A percentile compares a stretch with the other conserved stretches of the same genome.
Conservation (phyloP, 2,888 invertebrate genomes). For the Camptogramma bilineatum region DNA sequence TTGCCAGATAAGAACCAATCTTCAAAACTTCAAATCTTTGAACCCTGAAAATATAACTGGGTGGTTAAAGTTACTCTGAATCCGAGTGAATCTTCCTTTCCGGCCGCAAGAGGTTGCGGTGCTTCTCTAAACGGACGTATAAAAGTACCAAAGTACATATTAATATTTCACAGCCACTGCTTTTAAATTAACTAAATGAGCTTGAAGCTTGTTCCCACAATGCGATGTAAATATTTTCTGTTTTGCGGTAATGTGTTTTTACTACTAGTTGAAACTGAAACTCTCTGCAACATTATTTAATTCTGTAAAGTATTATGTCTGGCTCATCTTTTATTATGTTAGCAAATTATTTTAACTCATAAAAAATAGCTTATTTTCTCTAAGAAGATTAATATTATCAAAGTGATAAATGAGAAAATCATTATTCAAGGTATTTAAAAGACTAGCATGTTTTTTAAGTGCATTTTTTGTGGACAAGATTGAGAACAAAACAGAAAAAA, state of each 20-base stretch:
- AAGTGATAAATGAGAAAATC: neutral
- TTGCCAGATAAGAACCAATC: neutral
- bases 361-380: neutral
- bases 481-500: no score
- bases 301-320: constrained; percentile 13
- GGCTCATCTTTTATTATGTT: constrained; percentile 7
- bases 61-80: constrained; percentile 61
- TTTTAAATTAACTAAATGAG: constrained; percentile 42
- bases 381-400: neutral
- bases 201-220: constrained; percentile 37
- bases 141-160: constrained; percentile 47
- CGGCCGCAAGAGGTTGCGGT: constrained; percentile 63
- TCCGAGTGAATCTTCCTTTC: constrained; percentile 73
- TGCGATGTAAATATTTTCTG: constrained; percentile 32
- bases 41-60: constrained; percentile 53
- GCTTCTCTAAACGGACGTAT: constrained; percentile 59
- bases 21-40: neutral
- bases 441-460: no score
- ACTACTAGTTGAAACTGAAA: constrained; percentile 18
- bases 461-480: no score
- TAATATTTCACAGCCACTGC: constrained; percentile 51
- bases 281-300: constrained; percentile 4
- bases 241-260: constrained; percentile 31
- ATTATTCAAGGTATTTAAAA: no score
- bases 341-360: neutral